Percentiles rank a stretch among this genome's conserved stretches.
Conservation (phyloP, 1,140 invertebrate species). For the Caenorhabditis brenneri region DNA sequence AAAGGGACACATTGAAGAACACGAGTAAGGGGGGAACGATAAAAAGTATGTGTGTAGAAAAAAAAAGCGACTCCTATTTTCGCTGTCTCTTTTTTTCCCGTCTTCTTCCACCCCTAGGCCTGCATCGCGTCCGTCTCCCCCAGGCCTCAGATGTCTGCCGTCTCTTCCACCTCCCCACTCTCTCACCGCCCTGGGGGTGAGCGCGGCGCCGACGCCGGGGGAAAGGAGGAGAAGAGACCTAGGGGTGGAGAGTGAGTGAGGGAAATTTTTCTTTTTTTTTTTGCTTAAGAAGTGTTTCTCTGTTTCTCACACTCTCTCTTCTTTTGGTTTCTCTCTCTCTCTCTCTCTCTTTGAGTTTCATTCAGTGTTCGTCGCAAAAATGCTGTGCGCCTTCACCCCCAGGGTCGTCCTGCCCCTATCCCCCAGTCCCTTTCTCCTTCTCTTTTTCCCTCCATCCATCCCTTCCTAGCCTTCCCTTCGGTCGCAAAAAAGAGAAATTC, state of each 20-base stretch:
- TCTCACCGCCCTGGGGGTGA: background rate
- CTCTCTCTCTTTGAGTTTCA: background rate
- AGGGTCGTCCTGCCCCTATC: background rate
- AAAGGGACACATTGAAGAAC: slow-evolving; percentile 12
- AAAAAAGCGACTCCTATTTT: background rate
- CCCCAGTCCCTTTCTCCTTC: background rate
- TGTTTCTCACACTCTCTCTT: background rate
- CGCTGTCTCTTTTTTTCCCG: background rate
- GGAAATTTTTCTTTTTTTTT: background rate
- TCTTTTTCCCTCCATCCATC: background rate
- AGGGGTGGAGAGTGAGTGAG: background rate
- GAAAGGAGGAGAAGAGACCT: background rate
- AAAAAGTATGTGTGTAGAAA: background rate
- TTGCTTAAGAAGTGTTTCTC: background rate
- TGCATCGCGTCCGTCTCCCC: background rate
- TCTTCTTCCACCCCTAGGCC: background rate
- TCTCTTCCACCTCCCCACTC: background rate
- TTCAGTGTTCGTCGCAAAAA: background rate
- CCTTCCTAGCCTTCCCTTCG: background rate
- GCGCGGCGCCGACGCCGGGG: background rate
- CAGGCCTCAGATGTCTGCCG: background rate
- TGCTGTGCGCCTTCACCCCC: background rate
- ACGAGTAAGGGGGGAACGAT: slow-evolving; percentile 1
- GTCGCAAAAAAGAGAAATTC: background rate
- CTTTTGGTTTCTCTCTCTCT: background rate